Base-by-base conservation (phyloP, 2,797 vertebrate species). In the Urophycis tenuis region DNA sequence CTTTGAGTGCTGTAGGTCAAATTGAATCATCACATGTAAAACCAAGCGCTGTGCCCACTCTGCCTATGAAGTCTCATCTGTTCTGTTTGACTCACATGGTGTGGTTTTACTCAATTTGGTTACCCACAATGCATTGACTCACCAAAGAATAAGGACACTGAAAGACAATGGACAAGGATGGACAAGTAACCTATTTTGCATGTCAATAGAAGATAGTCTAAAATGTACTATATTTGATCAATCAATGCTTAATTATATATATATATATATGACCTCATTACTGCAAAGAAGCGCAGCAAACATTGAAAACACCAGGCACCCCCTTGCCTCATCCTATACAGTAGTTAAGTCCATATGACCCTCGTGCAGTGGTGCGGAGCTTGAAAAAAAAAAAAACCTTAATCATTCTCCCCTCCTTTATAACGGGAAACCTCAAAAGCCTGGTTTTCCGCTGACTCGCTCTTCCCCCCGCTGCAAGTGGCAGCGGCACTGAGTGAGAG, bases 361-460 rank as follows among this genome's bases (percentile, higher is more conserved):
- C 80, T 79, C 76, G 70, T 72, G 81, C 78, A 81, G 34, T 29
- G 82, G 84, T 85, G 82, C 82, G 76, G 85, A 79, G 85, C 84
- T 86, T 33, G 39, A 60, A 60, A 60, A 25, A 25, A 60, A 60
- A 25, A 60, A 15, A 85, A 79, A 75, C 77, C 79, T 82, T 81
- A 88, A 85, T 88, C 22, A 85, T 88, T 88, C 89, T 91, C 85
- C 86, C 87, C 87, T 80, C 82, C 81, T 87, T 85, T 84, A 86
- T 89, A 82, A 74, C 81, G 29, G 74, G 82, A 84, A 91, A 86
- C 89, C 91, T 83, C 89, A 89, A 86, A 72, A 88, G 79, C 77
- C 85, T 77, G 14, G 81, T 91, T 91, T 91, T 92, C 89, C 84
- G 84, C 90, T 90, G 91, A 92, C 90, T 87, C 69, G 88, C 83